Evolutionary conservation across 2,888 invertebrate species (phyloP), one percentile per base, ranked within the genome.

Genomic region (Nomada fucata): DNA sequence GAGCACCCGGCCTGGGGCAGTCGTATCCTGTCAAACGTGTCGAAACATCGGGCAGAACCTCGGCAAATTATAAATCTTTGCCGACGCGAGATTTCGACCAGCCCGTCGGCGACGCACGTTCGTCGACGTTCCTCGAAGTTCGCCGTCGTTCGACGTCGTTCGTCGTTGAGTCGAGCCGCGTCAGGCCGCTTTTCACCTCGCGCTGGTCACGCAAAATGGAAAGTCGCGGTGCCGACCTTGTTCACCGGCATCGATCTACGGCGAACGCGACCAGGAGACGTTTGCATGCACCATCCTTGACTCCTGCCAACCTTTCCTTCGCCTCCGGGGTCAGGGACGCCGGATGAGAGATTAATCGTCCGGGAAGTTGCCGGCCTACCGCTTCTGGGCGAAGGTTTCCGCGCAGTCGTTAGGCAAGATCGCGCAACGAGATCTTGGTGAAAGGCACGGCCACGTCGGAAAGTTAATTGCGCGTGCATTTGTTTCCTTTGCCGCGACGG

Each of bases 281-380:
- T 84, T 36, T 87, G 89, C 89, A 89, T 84, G 89, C 74, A 74
- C 79, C 79, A 88, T 86, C 90, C 89, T 90, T 89, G 89, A 89
- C 88, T 83, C 81, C 75, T 23, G 71, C 50, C 59, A 79, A 85
- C 86, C 83, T 84, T 87, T 86, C 72, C 74, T 76, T 83, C 77
- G 36, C 36, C 77, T 82, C 83, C 78, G 82, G 67, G 88, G 90
- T 85, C 90, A 90, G 86, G 90, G 90, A 61, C 89, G 85, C 61
- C 90, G 88, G 89, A 89, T 89, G 85, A 57, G 71, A 84, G 85
- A 90, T 88, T 89, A 90, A 90, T 90, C 84, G 86, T 70, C 69
- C 71, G 72, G 83, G 76, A 87, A 84, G 67, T 70, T 61, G 47
- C 63, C 60, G 76, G 64, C 68, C 80, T 77, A 79, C 74, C 67